Percentiles rank a stretch among this genome's conserved stretches.
phyloP scores from a whole-genome alignment of 2,797 vertebrate genomes.

The Chaunax sp. region DNA sequence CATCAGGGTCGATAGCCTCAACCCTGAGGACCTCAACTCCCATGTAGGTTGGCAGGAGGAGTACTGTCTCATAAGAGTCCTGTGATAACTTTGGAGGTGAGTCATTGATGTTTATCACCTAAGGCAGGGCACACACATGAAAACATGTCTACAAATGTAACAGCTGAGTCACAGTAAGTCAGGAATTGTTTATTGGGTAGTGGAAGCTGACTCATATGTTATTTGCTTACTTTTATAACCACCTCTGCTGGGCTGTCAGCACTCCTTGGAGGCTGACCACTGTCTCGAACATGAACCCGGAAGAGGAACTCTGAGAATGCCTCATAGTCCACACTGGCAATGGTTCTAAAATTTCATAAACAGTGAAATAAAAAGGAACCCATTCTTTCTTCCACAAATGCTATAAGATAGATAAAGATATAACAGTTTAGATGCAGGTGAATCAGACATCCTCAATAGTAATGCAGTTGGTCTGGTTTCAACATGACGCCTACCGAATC shows the following conservation, averaged over 20 bases:
- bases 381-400: neutral
- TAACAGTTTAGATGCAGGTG: neutral
- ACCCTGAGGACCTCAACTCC: constrained; percentile 89
- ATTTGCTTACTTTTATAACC: constrained; percentile 83
- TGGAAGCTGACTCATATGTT: constrained; percentile 11
- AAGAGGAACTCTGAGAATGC: constrained; percentile 90
- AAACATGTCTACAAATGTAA: constrained; percentile 13
- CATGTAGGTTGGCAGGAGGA: constrained; percentile 92
- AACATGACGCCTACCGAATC: constrained; percentile 74
- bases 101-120: constrained; percentile 94
- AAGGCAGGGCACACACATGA: neutral
- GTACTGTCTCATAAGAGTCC: constrained; percentile 88
- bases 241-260: constrained; percentile 92
- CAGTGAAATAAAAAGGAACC: neutral
- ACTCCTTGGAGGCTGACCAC: constrained; percentile 86
- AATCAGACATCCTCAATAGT: neutral
- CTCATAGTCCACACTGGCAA: constrained; percentile 92
- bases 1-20: constrained; percentile 92
- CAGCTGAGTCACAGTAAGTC: constrained; percentile 16
- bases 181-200: constrained; percentile 8
- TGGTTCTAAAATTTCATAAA: constrained; percentile 78
- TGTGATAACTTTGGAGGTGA: constrained; percentile 93
- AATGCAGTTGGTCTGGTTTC: neutral
- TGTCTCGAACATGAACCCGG: constrained; percentile 92
- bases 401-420: rapidly evolving